Evolutionary conservation across 2,797 vertebrate genomes (phyloP), one percentile per base, ranked within the genome.

Genomic region (Alosa sapidissima): DNA sequence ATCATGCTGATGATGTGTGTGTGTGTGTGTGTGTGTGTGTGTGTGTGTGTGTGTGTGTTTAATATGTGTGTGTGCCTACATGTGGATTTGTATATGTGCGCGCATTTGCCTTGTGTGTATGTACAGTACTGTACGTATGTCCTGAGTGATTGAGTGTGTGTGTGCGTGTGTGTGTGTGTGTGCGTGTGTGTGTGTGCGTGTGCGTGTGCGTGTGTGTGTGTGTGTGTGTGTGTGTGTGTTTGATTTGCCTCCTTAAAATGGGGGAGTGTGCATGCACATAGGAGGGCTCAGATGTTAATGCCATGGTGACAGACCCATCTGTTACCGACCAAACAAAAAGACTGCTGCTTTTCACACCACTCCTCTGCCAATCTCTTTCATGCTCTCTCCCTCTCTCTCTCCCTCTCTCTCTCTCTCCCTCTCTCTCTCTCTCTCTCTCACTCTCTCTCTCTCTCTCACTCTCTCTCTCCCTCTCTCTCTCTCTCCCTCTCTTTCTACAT

Each of bases 301-400:
- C 72, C 72, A 45, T 78, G 72, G 72, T 78, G 72, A 47, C 72
- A 78, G 72, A 78, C 72, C 72, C 72, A 78, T 78, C 72, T 78
- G 72, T 78, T 78, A 41, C 72, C 72, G 1, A 21, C 72, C 72
- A 78, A 62, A 21, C 72, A 21, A 21, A 78, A 21, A 78, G 41
- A 47, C 16, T 36, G 65, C 14, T 21, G 36, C 16, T 19, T 41
- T 47, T 36, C 36, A 78, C 72, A 45, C 72, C 72, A 19, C 36
- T 33, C 33, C 13, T 36, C 36, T 7, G 2, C 36, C 72, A 19
- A 41, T 78, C 36, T 78, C 58, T 47, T 21, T 78, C 72, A 68
- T 11, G 19, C 28, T 33, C 28, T 36, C 36, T 78, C 72, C 47
- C 16, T 78, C 5, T 75, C 14, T 75, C 14, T 60, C 16, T 14